Evolutionary conservation across 2,113 vertebrate genomes (phyloP), one percentile per base, ranked within the genome.

Genomic region (Hippocampus barbouri): DNA sequence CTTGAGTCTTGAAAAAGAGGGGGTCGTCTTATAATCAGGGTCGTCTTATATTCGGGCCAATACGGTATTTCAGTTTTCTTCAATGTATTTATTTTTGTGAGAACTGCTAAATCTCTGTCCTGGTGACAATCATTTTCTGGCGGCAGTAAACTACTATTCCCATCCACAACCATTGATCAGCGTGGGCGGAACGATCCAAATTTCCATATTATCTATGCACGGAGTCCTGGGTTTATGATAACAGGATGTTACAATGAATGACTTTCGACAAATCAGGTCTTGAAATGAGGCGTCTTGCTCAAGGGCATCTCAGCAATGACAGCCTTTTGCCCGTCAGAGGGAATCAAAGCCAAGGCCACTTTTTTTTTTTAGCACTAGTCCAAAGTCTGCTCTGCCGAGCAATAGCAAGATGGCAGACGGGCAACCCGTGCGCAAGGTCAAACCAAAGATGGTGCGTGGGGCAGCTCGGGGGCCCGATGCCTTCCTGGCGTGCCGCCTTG

Each of bases 391-490:
- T 21, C 15, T 14, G 27, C 1, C 14, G 14, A 38, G 34, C 34
- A 38, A 47, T 47, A 15, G 45, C 49, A 61, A 61, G 16, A 34
- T 9, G 27, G 60, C 60, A 16, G 59, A 20, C 1, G 2, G 59
- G 30, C 7, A 38, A 34, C 18, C 34, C 27, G 27, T n/a, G 34
- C 20, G 34, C 61, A 9, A 40, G 34, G 34, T 63, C 65, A 49
- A 20, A 41, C 2, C 18, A 30, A 20, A 64, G 34, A 18, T 21
- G 41, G n/a, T 43, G 71, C 60, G 43, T 51, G 51, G 68, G 59
- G 76, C 54, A 60, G 72, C 65, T 69, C 60, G 34, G 72, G 73
- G 75, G 81, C 80, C 77, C 76, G 70, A 75, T 40, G 76, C 80
- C 74, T 71, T 74, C 63, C 53, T 9, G 21, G 53, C 16, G 47